These are phyloP conservation scores for Mugil cephalus DNA, from an alignment of 2,113 vertebrate species.

Conservation along the genomic window DNA sequence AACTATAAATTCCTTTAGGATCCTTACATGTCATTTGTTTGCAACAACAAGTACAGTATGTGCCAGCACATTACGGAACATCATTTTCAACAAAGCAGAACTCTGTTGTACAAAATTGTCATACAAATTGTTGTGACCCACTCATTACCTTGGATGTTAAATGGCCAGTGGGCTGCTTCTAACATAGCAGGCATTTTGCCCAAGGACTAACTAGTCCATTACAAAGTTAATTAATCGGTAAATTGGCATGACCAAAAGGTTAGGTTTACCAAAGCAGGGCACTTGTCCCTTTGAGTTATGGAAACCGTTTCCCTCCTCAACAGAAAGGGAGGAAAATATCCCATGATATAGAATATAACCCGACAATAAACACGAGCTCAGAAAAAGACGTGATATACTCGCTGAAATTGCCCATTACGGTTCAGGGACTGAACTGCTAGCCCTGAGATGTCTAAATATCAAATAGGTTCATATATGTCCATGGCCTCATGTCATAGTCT, in stretches of 20 bases:
- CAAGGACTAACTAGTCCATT: neutral
- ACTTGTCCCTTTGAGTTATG: neutral
- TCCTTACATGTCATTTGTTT: too few relatives aligned
- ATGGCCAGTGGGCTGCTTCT: neutral
- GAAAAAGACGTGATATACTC: slow-evolving; percentile 25
- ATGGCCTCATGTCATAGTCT: slow-evolving; percentile 58
- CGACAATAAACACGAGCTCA: slow-evolving; percentile 13
- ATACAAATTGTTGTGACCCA: neutral
- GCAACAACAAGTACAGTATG: too few relatives aligned
- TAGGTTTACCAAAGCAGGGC: neutral
- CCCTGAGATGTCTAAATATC: slow-evolving; percentile 70
- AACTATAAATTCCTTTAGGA: neutral
- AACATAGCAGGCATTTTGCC: neutral
- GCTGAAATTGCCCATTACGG: slow-evolving; percentile 23
- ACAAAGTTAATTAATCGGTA: slow-evolving; percentile 24
- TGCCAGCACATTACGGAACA: neutral
- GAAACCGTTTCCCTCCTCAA: neutral
- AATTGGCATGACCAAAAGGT: slow-evolving; percentile 19
- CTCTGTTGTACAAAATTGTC: slow-evolving; percentile 9
- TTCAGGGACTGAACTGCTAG: slow-evolving; percentile 42
- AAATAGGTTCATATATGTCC: slow-evolving; percentile 53
- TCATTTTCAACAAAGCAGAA: neutral
- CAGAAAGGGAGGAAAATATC: neutral
- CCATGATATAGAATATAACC: neutral
- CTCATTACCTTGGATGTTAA: neutral